A percentile compares a stretch with the other conserved stretches of the same genome.
Conservation (phyloP, 2,888 invertebrate genomes). For the Caenorhabditis afra region DNA sequence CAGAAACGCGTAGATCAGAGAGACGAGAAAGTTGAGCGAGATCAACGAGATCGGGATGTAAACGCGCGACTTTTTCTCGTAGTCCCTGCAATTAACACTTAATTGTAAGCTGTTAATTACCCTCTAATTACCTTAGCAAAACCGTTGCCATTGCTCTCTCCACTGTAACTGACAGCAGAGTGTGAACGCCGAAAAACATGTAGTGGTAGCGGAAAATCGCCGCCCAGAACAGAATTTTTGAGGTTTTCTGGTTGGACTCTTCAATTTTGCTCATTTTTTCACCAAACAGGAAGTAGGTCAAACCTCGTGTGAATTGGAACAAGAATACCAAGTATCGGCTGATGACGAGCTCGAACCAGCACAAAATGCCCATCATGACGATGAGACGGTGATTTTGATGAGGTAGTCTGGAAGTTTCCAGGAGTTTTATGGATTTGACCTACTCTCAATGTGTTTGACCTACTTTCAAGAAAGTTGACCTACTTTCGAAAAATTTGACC, state of each 20-base stretch:
- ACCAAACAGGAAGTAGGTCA: neutral
- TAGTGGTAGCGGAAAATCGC: constrained; percentile 51
- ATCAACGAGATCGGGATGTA: constrained; percentile 21
- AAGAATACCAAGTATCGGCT: constrained; percentile 29
- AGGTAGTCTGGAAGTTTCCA: constrained; percentile 19
- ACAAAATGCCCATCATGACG: constrained; percentile 13
- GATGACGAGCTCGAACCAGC: constrained; percentile 40
- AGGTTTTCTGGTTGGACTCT: neutral
- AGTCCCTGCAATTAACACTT: constrained; percentile 37
- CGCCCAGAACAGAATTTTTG: constrained; percentile 32
- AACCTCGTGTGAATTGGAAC: constrained; percentile 17
- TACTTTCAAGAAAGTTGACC: too few species aligned
- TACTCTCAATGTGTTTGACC: neutral
- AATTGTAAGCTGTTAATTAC: too few species aligned
- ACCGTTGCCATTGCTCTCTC: constrained; percentile 41
- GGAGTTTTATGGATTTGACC: neutral
- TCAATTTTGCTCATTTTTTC: neutral
- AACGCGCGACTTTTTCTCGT: constrained; percentile 31
- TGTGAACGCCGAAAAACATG: constrained; percentile 46
- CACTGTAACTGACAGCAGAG: constrained; percentile 15
- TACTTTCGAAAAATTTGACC: too few species aligned
- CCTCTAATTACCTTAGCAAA: constrained; percentile 13
- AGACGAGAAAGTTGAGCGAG: constrained; percentile 2
- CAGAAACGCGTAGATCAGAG: constrained; percentile 23
- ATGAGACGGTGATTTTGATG: constrained; percentile 35